Percentiles rank a stretch among this genome's conserved stretches.
These are phyloP conservation scores for Narcine bancroftii DNA, from an alignment of 2,113 vertebrate species.

Conservation along the genomic window DNA sequence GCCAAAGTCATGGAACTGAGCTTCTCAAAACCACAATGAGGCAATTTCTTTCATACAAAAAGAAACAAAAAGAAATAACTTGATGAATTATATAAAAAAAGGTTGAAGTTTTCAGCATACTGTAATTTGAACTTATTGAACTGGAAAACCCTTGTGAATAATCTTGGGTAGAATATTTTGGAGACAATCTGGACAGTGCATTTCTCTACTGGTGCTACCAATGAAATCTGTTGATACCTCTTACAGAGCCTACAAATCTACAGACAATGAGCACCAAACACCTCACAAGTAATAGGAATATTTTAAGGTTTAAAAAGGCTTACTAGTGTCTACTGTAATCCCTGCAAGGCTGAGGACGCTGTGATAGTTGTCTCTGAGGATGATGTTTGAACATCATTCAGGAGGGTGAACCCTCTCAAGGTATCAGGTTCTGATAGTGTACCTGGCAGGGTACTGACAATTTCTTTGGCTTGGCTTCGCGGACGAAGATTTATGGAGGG, in stretches of 20 bases:
- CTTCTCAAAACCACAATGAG: constrained; percentile 50
- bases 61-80: background rate
- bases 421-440: too few species aligned
- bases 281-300: background rate
- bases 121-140: background rate
- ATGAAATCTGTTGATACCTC: background rate
- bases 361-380: too few species aligned
- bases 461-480: too few species aligned
- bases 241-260: background rate
- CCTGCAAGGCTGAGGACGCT: too few species aligned
- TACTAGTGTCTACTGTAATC: too few species aligned
- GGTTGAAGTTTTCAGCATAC: background rate
- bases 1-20: constrained; percentile 59
- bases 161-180: background rate
- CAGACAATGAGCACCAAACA: constrained; percentile 5
- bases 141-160: background rate
- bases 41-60: background rate
- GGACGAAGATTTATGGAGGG: too few species aligned
- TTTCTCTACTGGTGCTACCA: background rate
- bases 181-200: background rate
- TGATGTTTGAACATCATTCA: too few species aligned
- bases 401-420: too few species aligned
- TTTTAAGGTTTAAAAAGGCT: too few species aligned
- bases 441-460: too few species aligned
- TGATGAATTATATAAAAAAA: background rate